Base-by-base conservation (phyloP, 2,888 invertebrate species). In the Hedya salicella region DNA sequence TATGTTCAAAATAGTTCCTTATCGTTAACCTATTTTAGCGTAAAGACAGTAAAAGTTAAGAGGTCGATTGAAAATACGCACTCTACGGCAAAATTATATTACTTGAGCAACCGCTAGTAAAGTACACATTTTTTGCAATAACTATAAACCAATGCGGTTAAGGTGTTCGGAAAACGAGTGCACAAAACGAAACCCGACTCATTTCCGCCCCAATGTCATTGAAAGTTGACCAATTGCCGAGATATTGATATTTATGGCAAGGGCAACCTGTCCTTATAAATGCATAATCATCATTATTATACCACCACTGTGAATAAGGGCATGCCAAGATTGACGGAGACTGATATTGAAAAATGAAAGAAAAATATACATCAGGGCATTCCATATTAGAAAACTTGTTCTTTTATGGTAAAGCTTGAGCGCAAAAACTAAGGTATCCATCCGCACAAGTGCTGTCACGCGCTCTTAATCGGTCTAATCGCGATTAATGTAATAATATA, bases 121-220 rank as follows among this genome's bases (percentile, higher is more conserved):
- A 64, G 44, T 52, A 64, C 44, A 32, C 42, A 32, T 61, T 69
- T 69, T 67, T 70, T 70, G 70, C 68, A 68, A 70, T 64, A 66
- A 60, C 69, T 56, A 67, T 69, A 69, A 68, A 69, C 60, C 60
- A 74, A 71, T 74, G 78, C 79, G 79, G 81, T 79, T 80, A 78
- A 78, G 76, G 78, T 71, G 66, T 71, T 64, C 73, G 76, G 77
- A 75, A 78, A 76, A 80, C 78, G 79, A 87, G 88, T 87, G 83
- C 87, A 87, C 82, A 83, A 83, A 82, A 75, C 71, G 69, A 76
- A 71, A 69, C 68, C 66, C 63, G 60, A 64, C 69, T 68, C 68
- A 71, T 71, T 75, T 74, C 75, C 73, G 72, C 71, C 73, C 73
- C 70, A 88, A 87, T 88, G 88, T 85, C 87, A 82, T 80, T 79